These are phyloP conservation scores for Leptinotarsa tumamoca DNA, from an alignment of 2,888 invertebrate species.

Conservation along the genomic window DNA sequence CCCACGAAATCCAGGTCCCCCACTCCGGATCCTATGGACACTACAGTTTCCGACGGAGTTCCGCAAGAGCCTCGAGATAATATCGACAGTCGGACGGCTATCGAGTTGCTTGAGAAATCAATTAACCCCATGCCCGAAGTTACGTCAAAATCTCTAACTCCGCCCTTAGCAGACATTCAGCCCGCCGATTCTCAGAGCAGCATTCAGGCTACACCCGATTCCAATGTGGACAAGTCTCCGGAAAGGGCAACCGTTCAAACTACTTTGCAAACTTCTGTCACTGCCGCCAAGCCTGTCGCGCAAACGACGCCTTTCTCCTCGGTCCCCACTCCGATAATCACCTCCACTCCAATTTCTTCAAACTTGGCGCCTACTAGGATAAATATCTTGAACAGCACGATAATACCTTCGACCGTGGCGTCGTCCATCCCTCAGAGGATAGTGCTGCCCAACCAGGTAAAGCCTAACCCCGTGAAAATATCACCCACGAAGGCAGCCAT, in stretches of 20 bases:
- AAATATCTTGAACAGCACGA: conserved; percentile 62
- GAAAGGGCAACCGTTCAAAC: conserved; percentile 52
- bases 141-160: conserved; percentile 58
- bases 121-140: conserved; percentile 50
- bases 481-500: conserved; percentile 70
- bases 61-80: conserved; percentile 50
- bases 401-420: conserved; percentile 57
- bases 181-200: conserved; percentile 65
- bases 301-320: conserved; percentile 61
- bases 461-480: conserved; percentile 66
- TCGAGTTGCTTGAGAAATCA: conserved; percentile 56
- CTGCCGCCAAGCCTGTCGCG: conserved; percentile 59
- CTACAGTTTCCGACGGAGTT: conserved; percentile 41
- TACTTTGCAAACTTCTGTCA: conserved; percentile 53
- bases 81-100: conserved; percentile 43
- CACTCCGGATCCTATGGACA: conserved; percentile 68
- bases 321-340: conserved; percentile 59
- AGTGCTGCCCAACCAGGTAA: conserved; percentile 68
- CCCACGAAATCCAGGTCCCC: conserved; percentile 85
- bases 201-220: conserved; percentile 58
- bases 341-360: conserved; percentile 61
- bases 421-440: conserved; percentile 65
- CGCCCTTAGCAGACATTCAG: conserved; percentile 62
- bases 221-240: conserved; percentile 54
- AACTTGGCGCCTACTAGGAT: conserved; percentile 60